A percentile compares a stretch with the other conserved stretches of the same genome.
Conservation (phyloP, 2,888 invertebrate species). For the Acanthosepion pharaonis region DNA sequence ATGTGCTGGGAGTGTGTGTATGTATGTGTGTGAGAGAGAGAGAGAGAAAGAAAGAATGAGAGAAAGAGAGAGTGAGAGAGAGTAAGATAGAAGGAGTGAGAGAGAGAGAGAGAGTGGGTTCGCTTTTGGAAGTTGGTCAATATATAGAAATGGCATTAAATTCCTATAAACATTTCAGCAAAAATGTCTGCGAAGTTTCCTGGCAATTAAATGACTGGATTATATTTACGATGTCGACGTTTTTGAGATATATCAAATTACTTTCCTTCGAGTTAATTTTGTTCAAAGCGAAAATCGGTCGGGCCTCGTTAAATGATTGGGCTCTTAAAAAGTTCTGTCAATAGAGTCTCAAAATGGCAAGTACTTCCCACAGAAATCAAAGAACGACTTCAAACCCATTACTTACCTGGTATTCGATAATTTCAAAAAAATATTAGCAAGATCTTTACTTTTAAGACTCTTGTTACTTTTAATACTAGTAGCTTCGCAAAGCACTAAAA, state of each 20-base stretch:
- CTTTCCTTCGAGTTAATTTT: neutral
- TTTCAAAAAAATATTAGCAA: neutral
- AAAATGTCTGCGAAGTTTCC: constrained; percentile 17
- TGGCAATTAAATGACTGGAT: neutral
- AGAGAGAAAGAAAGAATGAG: neutral
- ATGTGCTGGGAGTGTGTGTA: neutral
- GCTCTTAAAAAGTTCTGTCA: neutral
- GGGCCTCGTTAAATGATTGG: neutral
- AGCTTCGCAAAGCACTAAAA: too few species aligned
- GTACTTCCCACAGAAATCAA: neutral
- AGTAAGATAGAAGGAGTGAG: neutral
- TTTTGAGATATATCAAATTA: neutral
- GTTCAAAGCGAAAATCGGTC: neutral
- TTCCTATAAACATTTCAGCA: constrained; percentile 4
- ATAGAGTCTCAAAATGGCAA: neutral
- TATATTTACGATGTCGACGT: neutral
- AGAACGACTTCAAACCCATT: neutral
- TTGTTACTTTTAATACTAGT: too few species aligned
- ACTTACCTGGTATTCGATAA: neutral
- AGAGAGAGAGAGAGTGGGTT: neutral
- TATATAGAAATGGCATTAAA: constrained; percentile 33
- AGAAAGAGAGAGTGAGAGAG: too few species aligned
- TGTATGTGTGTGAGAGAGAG: neutral
- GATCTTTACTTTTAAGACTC: too few species aligned
- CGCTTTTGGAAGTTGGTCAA: neutral